Percentiles rank a stretch among this genome's conserved stretches.
These are phyloP conservation scores for Arctopsyche grandis DNA, from an alignment of 1,140 invertebrate species.

Conservation along the genomic window DNA sequence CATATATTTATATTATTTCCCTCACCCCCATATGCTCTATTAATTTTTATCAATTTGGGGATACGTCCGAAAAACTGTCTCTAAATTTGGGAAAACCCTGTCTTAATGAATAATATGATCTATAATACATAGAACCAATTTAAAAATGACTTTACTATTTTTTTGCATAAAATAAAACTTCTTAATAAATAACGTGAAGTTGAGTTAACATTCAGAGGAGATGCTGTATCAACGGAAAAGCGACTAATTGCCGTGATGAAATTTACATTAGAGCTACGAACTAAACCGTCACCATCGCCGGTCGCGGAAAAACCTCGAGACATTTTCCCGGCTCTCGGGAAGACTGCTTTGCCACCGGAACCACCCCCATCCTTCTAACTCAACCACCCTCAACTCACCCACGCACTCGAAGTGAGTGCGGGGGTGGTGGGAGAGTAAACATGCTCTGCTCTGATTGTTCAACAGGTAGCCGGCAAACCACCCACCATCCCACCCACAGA, in stretches of 20 bases:
- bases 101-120: too few species aligned
- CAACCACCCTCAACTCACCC: background rate
- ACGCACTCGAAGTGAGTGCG: background rate
- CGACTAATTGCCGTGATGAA: conserved; percentile 3
- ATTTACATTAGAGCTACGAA: conserved; percentile 10
- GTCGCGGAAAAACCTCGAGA: conserved; percentile 11
- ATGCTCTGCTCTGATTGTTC: conserved; percentile 23
- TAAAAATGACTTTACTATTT: too few species aligned
- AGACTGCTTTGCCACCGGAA: background rate
- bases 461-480: conserved; percentile 5
- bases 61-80: too few species aligned
- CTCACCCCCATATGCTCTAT: too few species aligned
- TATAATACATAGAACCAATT: too few species aligned
- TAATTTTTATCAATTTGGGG: too few species aligned
- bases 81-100: too few species aligned
- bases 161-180: too few species aligned
- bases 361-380: background rate
- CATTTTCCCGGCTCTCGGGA: background rate
- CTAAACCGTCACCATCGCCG: background rate
- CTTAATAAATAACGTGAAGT: too few species aligned
- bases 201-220: too few species aligned
- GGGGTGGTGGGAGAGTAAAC: background rate
- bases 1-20: too few species aligned
- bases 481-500: background rate
- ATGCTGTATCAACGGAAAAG: background rate